phyloP scores from a whole-genome alignment of 1,140 invertebrate genomes.

The Glossosoma conforme region DNA sequence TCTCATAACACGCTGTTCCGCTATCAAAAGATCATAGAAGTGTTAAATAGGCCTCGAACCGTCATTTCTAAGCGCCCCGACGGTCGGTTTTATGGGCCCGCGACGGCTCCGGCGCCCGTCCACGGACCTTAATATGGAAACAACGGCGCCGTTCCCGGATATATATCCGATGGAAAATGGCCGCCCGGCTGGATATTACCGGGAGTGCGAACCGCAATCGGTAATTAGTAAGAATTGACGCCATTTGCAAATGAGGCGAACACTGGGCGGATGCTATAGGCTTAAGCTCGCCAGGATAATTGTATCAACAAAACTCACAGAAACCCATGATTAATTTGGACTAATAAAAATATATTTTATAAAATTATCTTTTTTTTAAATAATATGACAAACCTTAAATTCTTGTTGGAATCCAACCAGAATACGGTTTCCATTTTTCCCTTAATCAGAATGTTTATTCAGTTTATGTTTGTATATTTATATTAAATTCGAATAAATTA shows the following conservation, averaged over 20 bases:
- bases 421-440: no score
- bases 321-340: no score
- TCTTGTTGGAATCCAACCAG: no score
- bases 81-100: conserved; percentile 2
- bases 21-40: conserved; percentile 4
- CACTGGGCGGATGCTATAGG: no score
- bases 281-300: no score
- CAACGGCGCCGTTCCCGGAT: conserved; percentile 12
- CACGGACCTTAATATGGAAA: conserved; percentile 6
- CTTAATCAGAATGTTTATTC: no score
- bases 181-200: conserved; percentile 16
- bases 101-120: background rate
- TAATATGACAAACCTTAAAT: no score
- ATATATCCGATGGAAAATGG: conserved; percentile 16
- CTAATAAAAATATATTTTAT: no score
- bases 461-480: no score
- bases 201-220: conserved; percentile 14
- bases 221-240: conserved; percentile 16
- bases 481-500: no score
- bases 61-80: conserved; percentile 8
- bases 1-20: conserved; percentile 6
- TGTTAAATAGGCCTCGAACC: conserved; percentile 6
- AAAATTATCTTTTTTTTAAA: no score
- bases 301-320: no score
- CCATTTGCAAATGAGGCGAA: conserved; percentile 17